These are phyloP conservation scores for Drosophila antonietae DNA, from an alignment of 2,888 invertebrate genomes.

Conservation along the genomic window DNA sequence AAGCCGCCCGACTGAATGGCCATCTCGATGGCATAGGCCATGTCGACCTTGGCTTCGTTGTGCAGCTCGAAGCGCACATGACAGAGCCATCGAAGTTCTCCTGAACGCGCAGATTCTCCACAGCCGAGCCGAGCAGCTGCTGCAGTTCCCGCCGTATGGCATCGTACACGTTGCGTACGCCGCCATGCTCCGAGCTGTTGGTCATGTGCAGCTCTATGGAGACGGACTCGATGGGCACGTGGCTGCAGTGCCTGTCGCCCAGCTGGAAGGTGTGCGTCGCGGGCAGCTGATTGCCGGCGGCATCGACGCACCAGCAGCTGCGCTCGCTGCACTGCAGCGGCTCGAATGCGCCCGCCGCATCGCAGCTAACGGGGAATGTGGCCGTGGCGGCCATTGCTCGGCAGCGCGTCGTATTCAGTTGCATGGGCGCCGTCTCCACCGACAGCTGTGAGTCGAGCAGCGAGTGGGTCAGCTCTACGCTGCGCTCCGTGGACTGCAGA, in stretches of 20 bases:
- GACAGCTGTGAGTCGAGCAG: constrained; percentile 83
- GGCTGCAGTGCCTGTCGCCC: constrained; percentile 87
- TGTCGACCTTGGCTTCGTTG: constrained; percentile 91
- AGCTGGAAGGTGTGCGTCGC: constrained; percentile 87
- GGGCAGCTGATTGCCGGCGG: constrained; percentile 90
- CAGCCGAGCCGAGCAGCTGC: constrained; percentile 84
- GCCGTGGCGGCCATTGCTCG: constrained; percentile 84
- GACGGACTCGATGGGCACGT: constrained; percentile 90
- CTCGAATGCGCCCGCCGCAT: constrained; percentile 89
- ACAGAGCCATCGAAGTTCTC: constrained; percentile 85
- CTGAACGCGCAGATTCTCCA: constrained; percentile 86
- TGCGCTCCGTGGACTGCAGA: constrained; percentile 64
- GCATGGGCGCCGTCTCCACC: constrained; percentile 78
- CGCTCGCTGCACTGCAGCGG: constrained; percentile 90
- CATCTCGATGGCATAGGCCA: constrained; percentile 92
- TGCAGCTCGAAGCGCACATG: constrained; percentile 88
- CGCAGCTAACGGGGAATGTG: constrained; percentile 87
- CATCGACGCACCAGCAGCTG: constrained; percentile 94
- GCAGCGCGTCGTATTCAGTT: constrained; percentile 84
- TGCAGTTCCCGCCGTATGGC: constrained; percentile 84
- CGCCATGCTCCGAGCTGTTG: constrained; percentile 83
- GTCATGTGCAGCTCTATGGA: constrained; percentile 91
- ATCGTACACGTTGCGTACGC: constrained; percentile 85
- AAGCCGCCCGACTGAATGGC: constrained; percentile 86
- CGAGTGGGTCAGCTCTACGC: constrained; percentile 80